These are phyloP conservation scores for Ochropleura leucogaster DNA, from an alignment of 2,888 invertebrate genomes.

Conservation along the genomic window DNA sequence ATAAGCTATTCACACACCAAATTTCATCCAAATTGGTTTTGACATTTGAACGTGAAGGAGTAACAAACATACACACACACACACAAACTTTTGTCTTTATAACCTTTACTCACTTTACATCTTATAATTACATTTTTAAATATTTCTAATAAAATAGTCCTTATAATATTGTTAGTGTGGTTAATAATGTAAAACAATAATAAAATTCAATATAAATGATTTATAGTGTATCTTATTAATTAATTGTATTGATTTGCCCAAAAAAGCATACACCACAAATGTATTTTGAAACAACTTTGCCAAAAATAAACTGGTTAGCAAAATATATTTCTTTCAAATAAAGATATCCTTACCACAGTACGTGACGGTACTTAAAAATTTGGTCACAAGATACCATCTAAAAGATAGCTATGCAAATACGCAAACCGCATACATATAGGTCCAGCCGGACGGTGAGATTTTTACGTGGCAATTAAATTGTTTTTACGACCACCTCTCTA, in stretches of 20 bases:
- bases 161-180: too few relatives aligned
- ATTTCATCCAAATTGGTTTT: too few relatives aligned
- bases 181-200: too few relatives aligned
- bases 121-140: too few relatives aligned
- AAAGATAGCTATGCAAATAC: slow-evolving; percentile 78
- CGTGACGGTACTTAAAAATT: slow-evolving; percentile 68
- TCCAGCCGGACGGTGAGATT: slow-evolving; percentile 64
- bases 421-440: slow-evolving; percentile 64
- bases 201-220: not conserved
- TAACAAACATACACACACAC: too few relatives aligned
- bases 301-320: slow-evolving; percentile 24
- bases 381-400: slow-evolving; percentile 73
- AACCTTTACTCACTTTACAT: too few relatives aligned
- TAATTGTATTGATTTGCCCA: not conserved
- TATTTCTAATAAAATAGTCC: too few relatives aligned
- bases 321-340: slow-evolving; percentile 31
- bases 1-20: too few relatives aligned
- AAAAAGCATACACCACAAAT: not conserved
- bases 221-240: not conserved
- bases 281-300: not conserved
- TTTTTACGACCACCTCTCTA: slow-evolving; percentile 66
- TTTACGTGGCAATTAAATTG: slow-evolving; percentile 71
- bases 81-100: too few relatives aligned
- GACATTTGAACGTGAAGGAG: too few relatives aligned
- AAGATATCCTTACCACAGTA: slow-evolving; percentile 45